phyloP scores from a whole-genome alignment of 2,797 vertebrate species.

The Parauchenoglanis ngamensis region DNA sequence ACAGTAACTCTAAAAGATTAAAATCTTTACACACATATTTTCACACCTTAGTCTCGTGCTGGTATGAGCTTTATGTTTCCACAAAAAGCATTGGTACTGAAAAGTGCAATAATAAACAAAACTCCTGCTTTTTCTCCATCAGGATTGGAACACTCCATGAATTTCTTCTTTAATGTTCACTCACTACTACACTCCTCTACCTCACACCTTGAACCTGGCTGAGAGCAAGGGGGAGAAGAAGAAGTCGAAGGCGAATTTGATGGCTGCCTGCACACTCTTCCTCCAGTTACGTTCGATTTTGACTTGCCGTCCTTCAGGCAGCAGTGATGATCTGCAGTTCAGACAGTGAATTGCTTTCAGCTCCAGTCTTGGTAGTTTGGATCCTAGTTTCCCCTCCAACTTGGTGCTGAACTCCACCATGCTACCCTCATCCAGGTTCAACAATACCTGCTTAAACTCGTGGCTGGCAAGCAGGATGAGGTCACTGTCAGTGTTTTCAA shows the following conservation, averaged over 20 bases:
- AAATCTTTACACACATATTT: neutral
- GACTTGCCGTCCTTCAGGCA: conserved; percentile 82
- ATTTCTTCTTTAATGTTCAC: neutral
- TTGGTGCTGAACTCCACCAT: conserved; percentile 93
- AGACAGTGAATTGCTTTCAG: conserved; percentile 93
- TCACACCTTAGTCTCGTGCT: no score
- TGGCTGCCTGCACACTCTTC: conserved; percentile 77
- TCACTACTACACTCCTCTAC: neutral
- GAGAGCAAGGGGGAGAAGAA: conserved; percentile 95
- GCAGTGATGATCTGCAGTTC: conserved; percentile 82
- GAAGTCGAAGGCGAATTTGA: conserved; percentile 95
- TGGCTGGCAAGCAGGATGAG: conserved; percentile 88
- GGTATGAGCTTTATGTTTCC: neutral
- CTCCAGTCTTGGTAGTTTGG: conserved; percentile 88
- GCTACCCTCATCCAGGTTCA: conserved; percentile 86
- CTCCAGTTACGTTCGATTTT: conserved; percentile 95
- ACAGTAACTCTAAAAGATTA: neutral
- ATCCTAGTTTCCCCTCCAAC: conserved; percentile 90
- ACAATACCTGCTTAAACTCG: conserved; percentile 88
- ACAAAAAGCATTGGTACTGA: neutral
- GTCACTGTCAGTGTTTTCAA: conserved; percentile 84
- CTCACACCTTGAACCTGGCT: conserved; percentile 72
- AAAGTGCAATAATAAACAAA: neutral
- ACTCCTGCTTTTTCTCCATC: neutral
- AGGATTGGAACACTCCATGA: neutral